Percentiles rank a stretch among this genome's conserved stretches.
phyloP scores from a whole-genome alignment of 2,888 invertebrate species.

The Meiosimyza platycephala region DNA sequence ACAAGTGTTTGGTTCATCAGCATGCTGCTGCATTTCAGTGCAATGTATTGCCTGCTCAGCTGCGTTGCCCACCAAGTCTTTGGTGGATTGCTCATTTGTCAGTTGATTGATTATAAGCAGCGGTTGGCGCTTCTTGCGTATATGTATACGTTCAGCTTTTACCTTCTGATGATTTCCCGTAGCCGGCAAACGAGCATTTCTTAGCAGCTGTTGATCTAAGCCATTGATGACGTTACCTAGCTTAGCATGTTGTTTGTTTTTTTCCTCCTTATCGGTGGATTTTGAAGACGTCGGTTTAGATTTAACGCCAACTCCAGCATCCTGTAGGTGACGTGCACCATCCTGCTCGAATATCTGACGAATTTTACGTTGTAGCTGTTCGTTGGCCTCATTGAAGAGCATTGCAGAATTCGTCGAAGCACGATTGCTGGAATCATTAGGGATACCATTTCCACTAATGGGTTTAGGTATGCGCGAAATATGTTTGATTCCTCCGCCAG shows the following conservation, averaged over 20 bases:
- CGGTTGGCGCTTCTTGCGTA: slow-evolving; percentile 63
- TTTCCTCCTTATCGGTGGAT: slow-evolving; percentile 36
- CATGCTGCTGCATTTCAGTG: neutral
- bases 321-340: neutral
- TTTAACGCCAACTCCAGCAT: neutral
- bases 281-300: too few relatives aligned
- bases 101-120: slow-evolving; percentile 61
- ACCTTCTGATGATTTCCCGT: slow-evolving; percentile 46
- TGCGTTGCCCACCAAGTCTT: neutral
- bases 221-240: slow-evolving; percentile 18
- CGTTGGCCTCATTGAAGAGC: slow-evolving; percentile 50
- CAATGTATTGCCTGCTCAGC: neutral
- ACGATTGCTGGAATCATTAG: slow-evolving; percentile 28
- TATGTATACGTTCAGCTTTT: slow-evolving; percentile 60
- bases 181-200: slow-evolving; percentile 34
- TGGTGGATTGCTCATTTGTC: slow-evolving; percentile 37
- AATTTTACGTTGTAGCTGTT: slow-evolving; percentile 50
- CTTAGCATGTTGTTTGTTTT: neutral
- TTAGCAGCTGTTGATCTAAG: slow-evolving; percentile 43
- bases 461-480: slow-evolving; percentile 54
- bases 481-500: slow-evolving; percentile 28
- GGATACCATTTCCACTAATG: slow-evolving; percentile 16
- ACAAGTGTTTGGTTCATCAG: slow-evolving; percentile 48
- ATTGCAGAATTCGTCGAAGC: slow-evolving; percentile 30
- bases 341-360: slow-evolving; percentile 52